These are phyloP conservation scores for Drosophila neotestacea DNA, from an alignment of 2,888 invertebrate genomes.

Conservation along the genomic window DNA sequence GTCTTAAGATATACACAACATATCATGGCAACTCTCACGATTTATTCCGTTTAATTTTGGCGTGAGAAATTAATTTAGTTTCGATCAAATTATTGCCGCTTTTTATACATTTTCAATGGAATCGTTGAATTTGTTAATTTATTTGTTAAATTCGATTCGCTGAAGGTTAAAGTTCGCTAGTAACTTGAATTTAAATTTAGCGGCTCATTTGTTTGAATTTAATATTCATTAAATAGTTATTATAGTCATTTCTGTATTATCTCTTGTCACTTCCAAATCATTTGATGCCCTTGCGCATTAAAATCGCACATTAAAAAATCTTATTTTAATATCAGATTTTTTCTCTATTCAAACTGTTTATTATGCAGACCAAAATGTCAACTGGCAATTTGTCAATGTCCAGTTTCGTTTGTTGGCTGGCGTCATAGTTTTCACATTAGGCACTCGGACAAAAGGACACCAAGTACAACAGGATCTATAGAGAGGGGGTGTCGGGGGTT, in stretches of 20 bases:
- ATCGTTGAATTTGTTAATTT: not conserved
- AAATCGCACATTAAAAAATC: constrained; percentile 25
- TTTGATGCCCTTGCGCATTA: constrained; percentile 12
- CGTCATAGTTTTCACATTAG: constrained; percentile 62
- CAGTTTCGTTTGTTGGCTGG: constrained; percentile 9
- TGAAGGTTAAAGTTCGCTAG: constrained; percentile 2
- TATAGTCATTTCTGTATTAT: not conserved
- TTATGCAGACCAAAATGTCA: constrained; percentile 51
- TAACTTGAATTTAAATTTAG: constrained; percentile 8
- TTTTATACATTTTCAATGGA: not conserved
- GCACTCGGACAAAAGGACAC: constrained; percentile 17
- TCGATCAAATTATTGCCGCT: not conserved
- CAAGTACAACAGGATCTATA: constrained; percentile 22
- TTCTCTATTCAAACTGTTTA: constrained; percentile 34
- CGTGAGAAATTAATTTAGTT: constrained; percentile 5
- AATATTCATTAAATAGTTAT: constrained; percentile 34
- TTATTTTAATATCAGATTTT: constrained; percentile 20
- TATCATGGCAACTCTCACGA: no score
- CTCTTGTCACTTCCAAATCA: not conserved
- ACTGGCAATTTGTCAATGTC: constrained; percentile 56
- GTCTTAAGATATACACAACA: no score
- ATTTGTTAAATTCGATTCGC: not conserved
- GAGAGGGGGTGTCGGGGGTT: not conserved
- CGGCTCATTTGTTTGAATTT: constrained; percentile 13
- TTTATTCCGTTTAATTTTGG: not conserved